Conservation (phyloP, 2,797 vertebrate species). For the Leucoraja ocellata region DNA sequence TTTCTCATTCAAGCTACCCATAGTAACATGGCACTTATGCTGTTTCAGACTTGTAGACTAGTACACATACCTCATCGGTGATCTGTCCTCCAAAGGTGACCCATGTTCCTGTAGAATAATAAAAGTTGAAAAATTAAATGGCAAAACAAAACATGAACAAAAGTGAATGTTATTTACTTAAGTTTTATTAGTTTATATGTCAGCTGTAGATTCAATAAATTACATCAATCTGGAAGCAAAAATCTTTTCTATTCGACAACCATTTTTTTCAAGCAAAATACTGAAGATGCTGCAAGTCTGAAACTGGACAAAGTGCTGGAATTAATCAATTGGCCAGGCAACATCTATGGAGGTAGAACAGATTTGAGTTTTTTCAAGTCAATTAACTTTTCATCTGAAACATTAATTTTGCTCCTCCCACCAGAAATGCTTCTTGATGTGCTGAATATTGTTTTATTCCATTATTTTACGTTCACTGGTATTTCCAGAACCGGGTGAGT, state of each 20-base stretch:
- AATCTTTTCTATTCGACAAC: not conserved
- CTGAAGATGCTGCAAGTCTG: too few relatives aligned
- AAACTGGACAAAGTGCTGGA: too few relatives aligned
- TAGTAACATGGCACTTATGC: conserved; percentile 36
- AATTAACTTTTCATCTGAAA: too few relatives aligned
- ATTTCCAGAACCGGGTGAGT: not conserved
- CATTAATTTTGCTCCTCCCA: too few relatives aligned
- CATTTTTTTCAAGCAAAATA: not conserved
- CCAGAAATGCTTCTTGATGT: too few relatives aligned
- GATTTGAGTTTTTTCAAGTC: too few relatives aligned
- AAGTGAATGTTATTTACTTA: not conserved
- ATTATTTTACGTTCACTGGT: not conserved
- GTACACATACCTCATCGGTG: conserved; percentile 85
- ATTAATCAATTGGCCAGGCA: too few relatives aligned
- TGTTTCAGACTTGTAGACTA: conserved; percentile 23
- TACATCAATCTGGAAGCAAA: not conserved
- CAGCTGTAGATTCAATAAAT: not conserved
- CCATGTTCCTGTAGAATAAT: conserved; percentile 78
- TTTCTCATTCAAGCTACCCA: conserved; percentile 29
- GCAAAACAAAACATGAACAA: not conserved
- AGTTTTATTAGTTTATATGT: too few relatives aligned
- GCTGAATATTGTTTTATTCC: not conserved
- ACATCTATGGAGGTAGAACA: too few relatives aligned
- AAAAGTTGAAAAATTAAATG: conserved; percentile 39
- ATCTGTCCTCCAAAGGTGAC: conserved; percentile 97